phyloP scores from a whole-genome alignment of 2,888 invertebrate genomes.

The Dorcus parallelipipedus region DNA sequence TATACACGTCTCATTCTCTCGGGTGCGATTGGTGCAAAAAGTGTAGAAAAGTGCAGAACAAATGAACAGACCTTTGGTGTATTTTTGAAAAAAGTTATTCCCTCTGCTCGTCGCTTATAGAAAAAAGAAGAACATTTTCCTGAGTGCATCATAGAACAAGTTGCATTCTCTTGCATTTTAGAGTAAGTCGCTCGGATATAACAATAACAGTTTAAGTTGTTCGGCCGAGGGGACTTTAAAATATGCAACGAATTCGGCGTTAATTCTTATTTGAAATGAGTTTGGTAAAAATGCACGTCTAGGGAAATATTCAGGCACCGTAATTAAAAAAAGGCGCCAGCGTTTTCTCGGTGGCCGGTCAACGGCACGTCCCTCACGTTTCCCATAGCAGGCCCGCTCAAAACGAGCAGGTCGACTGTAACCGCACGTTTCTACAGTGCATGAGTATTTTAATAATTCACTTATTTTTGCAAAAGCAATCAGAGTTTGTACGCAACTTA shows the following conservation, averaged over 20 bases:
- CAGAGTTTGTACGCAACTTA: constrained; percentile 33
- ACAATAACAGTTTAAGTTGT: constrained; percentile 24
- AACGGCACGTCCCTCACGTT: neutral
- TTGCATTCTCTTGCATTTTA: too few relatives aligned
- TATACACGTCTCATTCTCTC: too few relatives aligned
- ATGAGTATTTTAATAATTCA: constrained; percentile 34
- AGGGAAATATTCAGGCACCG: constrained; percentile 38
- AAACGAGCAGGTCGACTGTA: constrained; percentile 15
- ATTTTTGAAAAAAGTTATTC: too few relatives aligned
- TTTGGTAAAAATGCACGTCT: constrained; percentile 43
- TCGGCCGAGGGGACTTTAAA: constrained; percentile 23
- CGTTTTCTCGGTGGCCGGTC: constrained; percentile 22
- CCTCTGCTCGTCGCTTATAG: too few relatives aligned
- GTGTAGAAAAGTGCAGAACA: too few relatives aligned
- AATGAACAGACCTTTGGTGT: too few relatives aligned
- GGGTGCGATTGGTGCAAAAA: too few relatives aligned
- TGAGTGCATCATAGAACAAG: too few relatives aligned
- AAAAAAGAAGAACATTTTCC: too few relatives aligned
- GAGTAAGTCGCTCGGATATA: neutral
- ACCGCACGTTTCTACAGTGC: constrained; percentile 9
- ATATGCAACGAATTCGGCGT: constrained; percentile 30
- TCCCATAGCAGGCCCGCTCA: neutral
- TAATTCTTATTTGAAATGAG: constrained; percentile 45
- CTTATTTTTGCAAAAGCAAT: constrained; percentile 37
- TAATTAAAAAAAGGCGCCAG: constrained; percentile 41